phyloP scores from a whole-genome alignment of 2,797 vertebrate genomes.

The Muscicapa striata region DNA sequence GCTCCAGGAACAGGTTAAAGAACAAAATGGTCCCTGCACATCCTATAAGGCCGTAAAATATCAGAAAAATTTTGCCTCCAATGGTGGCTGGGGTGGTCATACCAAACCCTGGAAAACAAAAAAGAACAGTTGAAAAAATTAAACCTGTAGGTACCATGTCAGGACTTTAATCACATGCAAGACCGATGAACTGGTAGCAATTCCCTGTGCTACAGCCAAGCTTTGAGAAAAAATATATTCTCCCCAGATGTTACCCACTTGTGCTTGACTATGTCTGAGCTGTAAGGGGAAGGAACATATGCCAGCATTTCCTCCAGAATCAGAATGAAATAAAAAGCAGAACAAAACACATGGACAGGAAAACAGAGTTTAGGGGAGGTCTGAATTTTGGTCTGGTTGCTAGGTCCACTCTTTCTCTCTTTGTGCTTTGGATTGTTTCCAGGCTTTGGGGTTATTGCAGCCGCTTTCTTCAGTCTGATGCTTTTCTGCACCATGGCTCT shows the following conservation, averaged over 20 bases:
- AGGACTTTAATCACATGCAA: background rate
- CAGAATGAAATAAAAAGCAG: background rate
- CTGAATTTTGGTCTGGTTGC: background rate
- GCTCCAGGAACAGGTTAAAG: slow-evolving; percentile 96
- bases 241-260: background rate
- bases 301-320: background rate
- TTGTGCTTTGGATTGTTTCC: background rate
- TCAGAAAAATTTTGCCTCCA: slow-evolving; percentile 92
- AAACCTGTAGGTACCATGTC: background rate
- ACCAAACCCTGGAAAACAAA: slow-evolving; percentile 87
- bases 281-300: background rate
- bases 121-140: slow-evolving; percentile 45
- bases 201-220: background rate
- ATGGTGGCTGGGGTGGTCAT: slow-evolving; percentile 94
- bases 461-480: background rate
- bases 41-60: slow-evolving; percentile 93
- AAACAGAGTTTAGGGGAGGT: background rate
- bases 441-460: background rate
- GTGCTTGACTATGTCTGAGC: background rate
- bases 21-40: slow-evolving; percentile 94
- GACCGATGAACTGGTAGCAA: background rate
- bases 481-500: background rate
- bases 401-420: background rate
- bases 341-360: background rate
- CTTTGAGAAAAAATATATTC: background rate